phyloP scores from a whole-genome alignment of 2,888 invertebrate genomes.

The Bugulina stolonifera region DNA sequence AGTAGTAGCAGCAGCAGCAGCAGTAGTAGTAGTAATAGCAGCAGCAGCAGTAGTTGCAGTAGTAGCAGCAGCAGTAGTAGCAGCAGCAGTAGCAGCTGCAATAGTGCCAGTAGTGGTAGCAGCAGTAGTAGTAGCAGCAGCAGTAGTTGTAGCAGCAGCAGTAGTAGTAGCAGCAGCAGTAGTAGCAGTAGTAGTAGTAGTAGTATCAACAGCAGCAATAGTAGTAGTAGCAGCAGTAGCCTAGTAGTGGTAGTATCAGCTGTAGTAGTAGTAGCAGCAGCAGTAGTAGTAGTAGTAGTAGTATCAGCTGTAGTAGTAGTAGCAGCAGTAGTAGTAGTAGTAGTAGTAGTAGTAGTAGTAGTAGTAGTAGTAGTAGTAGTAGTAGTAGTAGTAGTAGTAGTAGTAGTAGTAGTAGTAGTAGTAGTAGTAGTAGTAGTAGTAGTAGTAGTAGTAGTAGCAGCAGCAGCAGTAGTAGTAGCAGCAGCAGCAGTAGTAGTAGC shows the following conservation, averaged over 20 bases:
- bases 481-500: conserved; percentile 28
- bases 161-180: no score
- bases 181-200: no score
- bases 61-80: no score
- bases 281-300: conserved; percentile 17
- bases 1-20: no score
- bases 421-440: conserved; percentile 26
- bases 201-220: no score
- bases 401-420: conserved; percentile 24
- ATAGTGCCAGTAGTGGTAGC: no score
- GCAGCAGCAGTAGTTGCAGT: no score
- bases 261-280: neutral
- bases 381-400: conserved; percentile 28
- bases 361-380: conserved; percentile 27
- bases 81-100: no score
- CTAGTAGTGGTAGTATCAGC: conserved; percentile 11
- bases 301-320: conserved; percentile 17
- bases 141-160: no score
- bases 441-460: conserved; percentile 28
- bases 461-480: conserved; percentile 28
- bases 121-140: no score
- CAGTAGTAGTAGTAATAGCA: no score
- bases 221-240: conserved; percentile 14
- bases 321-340: conserved; percentile 28
- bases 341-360: conserved; percentile 28